Evolutionary conservation across 2,797 vertebrate genomes (phyloP).

Genomic region (Taenioides sp.): DNA sequence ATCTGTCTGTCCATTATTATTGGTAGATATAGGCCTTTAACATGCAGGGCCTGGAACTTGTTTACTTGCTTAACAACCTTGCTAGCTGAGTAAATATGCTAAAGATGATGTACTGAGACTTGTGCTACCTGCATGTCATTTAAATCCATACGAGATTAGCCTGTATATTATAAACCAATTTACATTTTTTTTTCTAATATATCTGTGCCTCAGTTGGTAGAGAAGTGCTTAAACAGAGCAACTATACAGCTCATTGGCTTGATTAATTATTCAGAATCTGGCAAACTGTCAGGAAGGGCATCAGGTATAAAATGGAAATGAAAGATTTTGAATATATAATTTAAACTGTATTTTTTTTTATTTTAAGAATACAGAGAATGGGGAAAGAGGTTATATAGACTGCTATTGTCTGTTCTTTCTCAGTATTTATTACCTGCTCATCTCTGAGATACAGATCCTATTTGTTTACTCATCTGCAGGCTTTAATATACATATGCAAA

Average conservation of each 20-base stretch:
- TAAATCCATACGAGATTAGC: background rate
- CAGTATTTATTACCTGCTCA: constrained; percentile 51
- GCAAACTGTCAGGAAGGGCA: too few relatives aligned
- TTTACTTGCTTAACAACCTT: constrained; percentile 72
- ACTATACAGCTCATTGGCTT: too few relatives aligned
- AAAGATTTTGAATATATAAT: too few relatives aligned
- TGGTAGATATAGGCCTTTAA: constrained; percentile 27
- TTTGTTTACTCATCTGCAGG: constrained; percentile 59
- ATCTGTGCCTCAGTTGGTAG: too few relatives aligned
- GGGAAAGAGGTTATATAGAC: background rate
- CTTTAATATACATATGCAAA: constrained; percentile 57
- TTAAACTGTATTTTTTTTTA: background rate
- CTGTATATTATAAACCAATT: too few relatives aligned
- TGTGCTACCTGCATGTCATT: constrained; percentile 22
- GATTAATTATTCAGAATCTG: too few relatives aligned
- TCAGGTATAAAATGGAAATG: too few relatives aligned
- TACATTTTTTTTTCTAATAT: too few relatives aligned
- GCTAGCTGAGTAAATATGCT: constrained; percentile 59
- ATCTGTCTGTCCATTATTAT: constrained; percentile 66
- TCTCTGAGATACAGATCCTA: constrained; percentile 48
- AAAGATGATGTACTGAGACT: constrained; percentile 50
- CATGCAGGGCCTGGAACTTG: constrained; percentile 65
- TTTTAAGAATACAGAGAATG: background rate
- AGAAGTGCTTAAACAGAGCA: too few relatives aligned
- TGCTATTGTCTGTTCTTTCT: constrained; percentile 38